phyloP scores from a whole-genome alignment of 2,113 vertebrate genomes.

The Equus quagga region DNA sequence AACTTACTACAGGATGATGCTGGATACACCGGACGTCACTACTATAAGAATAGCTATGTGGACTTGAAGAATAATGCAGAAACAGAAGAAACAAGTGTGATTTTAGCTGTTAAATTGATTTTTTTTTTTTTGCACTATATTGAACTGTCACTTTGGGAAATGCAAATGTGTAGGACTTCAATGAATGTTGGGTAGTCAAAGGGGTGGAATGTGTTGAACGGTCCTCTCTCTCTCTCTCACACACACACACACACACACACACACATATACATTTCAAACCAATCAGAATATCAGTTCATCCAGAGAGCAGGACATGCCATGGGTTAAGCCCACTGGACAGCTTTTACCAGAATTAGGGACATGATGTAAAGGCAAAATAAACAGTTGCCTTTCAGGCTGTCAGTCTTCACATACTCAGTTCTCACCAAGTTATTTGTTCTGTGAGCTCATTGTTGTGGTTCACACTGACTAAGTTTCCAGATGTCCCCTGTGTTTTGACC shows the following conservation, averaged over 20 bases:
- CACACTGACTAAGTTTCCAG: background rate
- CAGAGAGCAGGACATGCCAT: background rate
- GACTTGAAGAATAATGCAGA: background rate
- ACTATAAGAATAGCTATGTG: background rate
- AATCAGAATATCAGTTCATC: background rate
- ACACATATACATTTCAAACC: background rate
- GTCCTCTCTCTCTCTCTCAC: background rate
- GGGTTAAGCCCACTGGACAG: background rate
- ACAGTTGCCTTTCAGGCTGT: background rate
- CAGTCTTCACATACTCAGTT: background rate
- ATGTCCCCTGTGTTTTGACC: background rate
- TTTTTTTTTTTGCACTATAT: background rate
- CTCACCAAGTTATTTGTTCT: background rate
- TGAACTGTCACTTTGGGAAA: background rate
- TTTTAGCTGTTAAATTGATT: background rate
- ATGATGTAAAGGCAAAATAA: constrained; percentile 27
- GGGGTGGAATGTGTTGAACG: background rate
- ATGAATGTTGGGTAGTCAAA: background rate
- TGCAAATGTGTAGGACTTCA: background rate
- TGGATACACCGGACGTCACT: background rate
- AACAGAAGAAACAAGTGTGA: background rate
- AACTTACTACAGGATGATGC: background rate
- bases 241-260: background rate
- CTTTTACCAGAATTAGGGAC: background rate
- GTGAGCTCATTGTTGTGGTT: background rate